Base-by-base conservation (phyloP, 1,140 invertebrate genomes). In the Drosophila equinoxialis region DNA sequence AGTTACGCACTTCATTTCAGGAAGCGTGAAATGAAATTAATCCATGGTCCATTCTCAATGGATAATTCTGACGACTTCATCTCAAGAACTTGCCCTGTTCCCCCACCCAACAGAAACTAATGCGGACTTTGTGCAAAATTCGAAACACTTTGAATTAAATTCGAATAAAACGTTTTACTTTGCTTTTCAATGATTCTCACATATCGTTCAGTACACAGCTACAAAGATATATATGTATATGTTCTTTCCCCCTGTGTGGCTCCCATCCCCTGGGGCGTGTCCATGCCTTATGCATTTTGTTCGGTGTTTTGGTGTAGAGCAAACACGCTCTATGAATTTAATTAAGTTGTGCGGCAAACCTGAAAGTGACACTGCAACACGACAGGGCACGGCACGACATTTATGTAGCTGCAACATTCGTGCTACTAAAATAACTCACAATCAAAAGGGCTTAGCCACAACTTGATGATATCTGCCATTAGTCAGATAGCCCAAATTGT, bases 61-160 rank as follows among this genome's bases (percentile, higher is more conserved):
- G 20, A 51, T 59, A 13, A 37, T 37, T 51, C 59, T 90, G 89
- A 90, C 77, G 73, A 82, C 89, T 90, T 82, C 68, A 90, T 90
- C 71, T 68, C 41, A 26, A 66, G 58, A 61, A 69, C 42, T 39
- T 41, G 58, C 65, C 64, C 11, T 13, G 11, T n/a, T 42, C 2
- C 8, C 8, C 42, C 30, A 39, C 20, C 48, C 33, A 30, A 58
- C 11, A 41, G 37, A 4, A 33, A 6, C 58, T 57, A 57, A 67
- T 11, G 84, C 68, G 65, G 73, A 78, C 75, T 74, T 77, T 65
- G 75, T 68, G 72, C 70, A 62, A 79, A 86, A 91, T 91, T 90
- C 71, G 80, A 79, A 90, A 91, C 84, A 90, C 85, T 90, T 74
- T 74, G 80, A 77, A 91, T 87, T 79, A 91, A 90, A 90, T 84